Evolutionary conservation across 1,140 invertebrate species (phyloP).

Genomic region (Trialeurodes vaporariorum): DNA sequence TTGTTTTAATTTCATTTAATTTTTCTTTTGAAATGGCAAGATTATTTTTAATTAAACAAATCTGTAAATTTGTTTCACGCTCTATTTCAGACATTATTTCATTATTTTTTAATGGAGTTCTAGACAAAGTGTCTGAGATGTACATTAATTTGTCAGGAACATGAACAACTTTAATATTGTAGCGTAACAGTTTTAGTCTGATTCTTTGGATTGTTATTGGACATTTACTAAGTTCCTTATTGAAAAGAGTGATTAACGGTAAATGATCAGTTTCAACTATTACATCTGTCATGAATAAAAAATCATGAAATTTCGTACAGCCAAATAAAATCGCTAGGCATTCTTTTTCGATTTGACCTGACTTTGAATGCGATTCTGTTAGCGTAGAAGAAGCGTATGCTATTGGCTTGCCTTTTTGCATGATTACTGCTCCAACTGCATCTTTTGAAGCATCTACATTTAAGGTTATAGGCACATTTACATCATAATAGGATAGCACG

Average conservation of each 20-base stretch:
- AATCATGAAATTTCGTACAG: conserved; percentile 29
- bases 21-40: conserved; percentile 18
- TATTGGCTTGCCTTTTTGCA: conserved; percentile 27
- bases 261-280: conserved; percentile 37
- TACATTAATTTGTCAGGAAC: conserved; percentile 35
- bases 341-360: conserved; percentile 38
- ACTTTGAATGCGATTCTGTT: conserved; percentile 28
- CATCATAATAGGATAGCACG: conserved; percentile 26
- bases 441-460: conserved; percentile 29
- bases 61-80: conserved; percentile 7
- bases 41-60: conserved; percentile 3
- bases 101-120: conserved; percentile 26
- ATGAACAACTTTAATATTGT: conserved; percentile 28
- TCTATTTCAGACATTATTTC: conserved; percentile 22
- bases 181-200: conserved; percentile 28
- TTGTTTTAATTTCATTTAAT: conserved; percentile 24
- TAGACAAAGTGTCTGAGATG: conserved; percentile 35
- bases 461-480: conserved; percentile 16
- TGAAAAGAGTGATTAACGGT: conserved; percentile 34
- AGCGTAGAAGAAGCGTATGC: conserved; percentile 31
- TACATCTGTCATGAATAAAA: conserved; percentile 26
- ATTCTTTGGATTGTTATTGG: conserved; percentile 34
- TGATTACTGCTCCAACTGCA: conserved; percentile 28
- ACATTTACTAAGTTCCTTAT: conserved; percentile 33
- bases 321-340: conserved; percentile 33